A percentile compares a stretch with the other conserved stretches of the same genome.
Evolutionary conservation across 2,113 vertebrate species (phyloP).

Genomic region (Nicator chloris): DNA sequence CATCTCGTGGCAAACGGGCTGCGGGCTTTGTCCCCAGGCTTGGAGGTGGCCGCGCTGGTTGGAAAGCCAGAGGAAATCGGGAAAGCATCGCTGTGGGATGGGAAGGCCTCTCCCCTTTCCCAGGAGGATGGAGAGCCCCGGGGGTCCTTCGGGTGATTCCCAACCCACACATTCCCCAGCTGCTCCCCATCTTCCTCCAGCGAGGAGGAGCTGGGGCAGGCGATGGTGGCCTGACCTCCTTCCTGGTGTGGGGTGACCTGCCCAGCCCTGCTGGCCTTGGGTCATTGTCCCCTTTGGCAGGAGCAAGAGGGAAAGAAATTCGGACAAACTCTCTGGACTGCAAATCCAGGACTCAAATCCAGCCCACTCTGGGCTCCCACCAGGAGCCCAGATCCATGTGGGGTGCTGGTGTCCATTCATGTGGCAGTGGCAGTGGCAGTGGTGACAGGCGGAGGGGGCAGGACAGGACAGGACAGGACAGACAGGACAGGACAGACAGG

Average conservation of each 20-base stretch:
- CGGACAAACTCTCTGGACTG: not conserved
- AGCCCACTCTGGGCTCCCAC: accelerated
- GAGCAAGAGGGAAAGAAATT: not conserved
- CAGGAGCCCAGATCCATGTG: accelerated
- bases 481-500: not conserved
- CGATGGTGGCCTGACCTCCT: accelerated
- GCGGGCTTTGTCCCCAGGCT: not conserved
- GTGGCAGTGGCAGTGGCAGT: not conserved
- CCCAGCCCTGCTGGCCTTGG: not conserved
- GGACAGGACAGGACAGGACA: not conserved
- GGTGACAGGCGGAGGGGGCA: not conserved
- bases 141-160: not conserved
- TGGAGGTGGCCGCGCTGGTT: not conserved
- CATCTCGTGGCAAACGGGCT: not conserved
- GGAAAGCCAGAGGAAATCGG: not conserved
- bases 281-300: not conserved
- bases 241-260: not conserved
- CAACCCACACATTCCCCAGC: not conserved
- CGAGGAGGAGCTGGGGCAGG: not conserved
- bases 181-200: not conserved
- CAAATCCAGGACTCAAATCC: not conserved
- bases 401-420: accelerated
- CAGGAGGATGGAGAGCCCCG: not conserved
- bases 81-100: accelerated
- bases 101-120: accelerated